Conservation (phyloP, 1,140 invertebrate genomes). For the Dendrolimus punctatus region DNA sequence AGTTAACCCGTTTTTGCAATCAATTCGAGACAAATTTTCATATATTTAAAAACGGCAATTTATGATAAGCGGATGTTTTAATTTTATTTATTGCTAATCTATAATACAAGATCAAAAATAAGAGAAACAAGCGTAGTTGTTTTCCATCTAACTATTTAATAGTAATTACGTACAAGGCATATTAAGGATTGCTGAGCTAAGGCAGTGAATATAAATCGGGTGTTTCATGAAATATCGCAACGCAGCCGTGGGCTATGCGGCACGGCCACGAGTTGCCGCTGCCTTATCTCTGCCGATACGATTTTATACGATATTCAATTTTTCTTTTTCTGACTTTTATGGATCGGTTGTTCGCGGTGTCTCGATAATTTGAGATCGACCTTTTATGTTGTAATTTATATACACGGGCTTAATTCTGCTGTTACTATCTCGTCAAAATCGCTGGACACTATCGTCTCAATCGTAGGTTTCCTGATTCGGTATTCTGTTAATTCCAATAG, state of each 20-base stretch:
- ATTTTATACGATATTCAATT: constrained; percentile 64
- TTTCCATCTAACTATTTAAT: constrained; percentile 36
- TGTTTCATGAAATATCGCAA: constrained; percentile 65
- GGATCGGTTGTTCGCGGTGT: constrained; percentile 57
- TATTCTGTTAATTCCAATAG: too few species aligned
- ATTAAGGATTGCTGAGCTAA: constrained; percentile 53
- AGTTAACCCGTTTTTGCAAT: too few species aligned
- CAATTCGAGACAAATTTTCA: too few species aligned
- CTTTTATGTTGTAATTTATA: constrained; percentile 49
- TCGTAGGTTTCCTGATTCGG: constrained; percentile 8
- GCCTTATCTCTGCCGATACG: constrained; percentile 59
- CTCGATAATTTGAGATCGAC: constrained; percentile 59
- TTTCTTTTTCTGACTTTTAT: constrained; percentile 66
- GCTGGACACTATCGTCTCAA: constrained; percentile 3
- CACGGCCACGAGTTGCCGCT: constrained; percentile 41
- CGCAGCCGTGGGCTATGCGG: constrained; percentile 57
- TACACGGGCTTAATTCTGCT: constrained; percentile 16
- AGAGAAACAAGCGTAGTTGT: constrained; percentile 12
- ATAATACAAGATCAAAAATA: too few species aligned
- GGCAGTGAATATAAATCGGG: constrained; percentile 61
- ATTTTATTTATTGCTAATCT: too few species aligned
- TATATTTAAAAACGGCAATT: too few species aligned
- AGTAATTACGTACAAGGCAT: constrained; percentile 58
- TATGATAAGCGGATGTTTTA: too few species aligned
- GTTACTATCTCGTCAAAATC: constrained; percentile 14